Evolutionary conservation across 2,888 invertebrate genomes (phyloP), one percentile per base, ranked within the genome.

Genomic region (Hoplodrina ambigua): DNA sequence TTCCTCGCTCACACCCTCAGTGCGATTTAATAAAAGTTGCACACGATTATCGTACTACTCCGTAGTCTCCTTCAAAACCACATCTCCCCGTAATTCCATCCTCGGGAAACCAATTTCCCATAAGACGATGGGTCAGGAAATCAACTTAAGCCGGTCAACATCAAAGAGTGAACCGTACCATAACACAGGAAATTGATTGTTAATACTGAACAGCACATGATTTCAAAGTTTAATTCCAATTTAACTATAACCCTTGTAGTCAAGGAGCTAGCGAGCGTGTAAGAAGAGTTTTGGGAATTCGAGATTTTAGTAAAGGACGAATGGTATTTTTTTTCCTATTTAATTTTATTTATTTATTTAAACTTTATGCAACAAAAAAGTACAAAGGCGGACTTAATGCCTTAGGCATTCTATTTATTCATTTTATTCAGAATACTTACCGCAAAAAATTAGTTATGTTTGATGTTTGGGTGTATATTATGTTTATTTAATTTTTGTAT

Each of bases 161-260:
- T 77, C 62, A 79, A 79, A 79, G 71, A 37, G 50, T 46, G 54
- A 58, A 64, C 53, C 11, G 33, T 74, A 70, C 69, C 58, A 72
- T 83, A 81, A 83, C 78, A 84, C 81, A 83, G 87, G 87, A 89
- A 91, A 91, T 90, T 90, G 89, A 89, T 91, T 88, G 88, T 90
- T 90, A 89, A 88, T 86, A 84, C 77, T 83, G 81, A 85, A 85
- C 78, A 70, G 85, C 60, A 75, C 74, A 82, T 83, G 80, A 82
- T 86, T 85, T 80, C 75, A 58, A 85, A 87, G 85, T 89, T 88
- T 85, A 87, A 89, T 86, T 88, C 83, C 83, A 88, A 81, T 88
- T 87, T 83, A 82, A 84, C 84, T 80, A 82, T 75, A 78, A 25
- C 69, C 74, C 75, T 75, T 75, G 17, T 63, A 69, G 63, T 20